Percentiles rank a stretch among this genome's conserved stretches.
These are phyloP conservation scores for Lepisosteus oculatus DNA, from an alignment of 2,113 vertebrate genomes.

Conservation along the genomic window DNA sequence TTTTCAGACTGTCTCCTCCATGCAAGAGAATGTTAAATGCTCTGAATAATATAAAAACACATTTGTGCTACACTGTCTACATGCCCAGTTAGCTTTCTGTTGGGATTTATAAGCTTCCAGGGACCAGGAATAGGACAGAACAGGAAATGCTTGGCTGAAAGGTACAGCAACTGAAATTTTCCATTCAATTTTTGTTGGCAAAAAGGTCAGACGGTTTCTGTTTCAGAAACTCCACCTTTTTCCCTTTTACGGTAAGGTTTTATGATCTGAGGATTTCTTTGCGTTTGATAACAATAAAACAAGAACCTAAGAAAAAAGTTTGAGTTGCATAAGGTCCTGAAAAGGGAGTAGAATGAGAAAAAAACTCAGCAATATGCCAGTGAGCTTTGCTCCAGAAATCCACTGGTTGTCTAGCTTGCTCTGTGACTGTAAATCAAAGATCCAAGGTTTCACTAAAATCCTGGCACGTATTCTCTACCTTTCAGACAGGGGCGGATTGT, in stretches of 20 bases:
- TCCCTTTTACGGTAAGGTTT: not conserved
- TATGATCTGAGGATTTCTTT: not conserved
- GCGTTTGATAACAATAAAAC: not conserved
- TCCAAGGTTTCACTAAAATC: no score
- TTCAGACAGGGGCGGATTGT: no score
- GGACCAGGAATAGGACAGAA: not conserved
- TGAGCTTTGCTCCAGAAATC: no score
- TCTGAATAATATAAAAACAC: not conserved
- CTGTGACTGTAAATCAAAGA: no score
- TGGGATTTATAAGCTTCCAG: not conserved
- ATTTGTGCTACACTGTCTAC: not conserved
- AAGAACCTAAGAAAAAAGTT: no score
- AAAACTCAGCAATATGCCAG: no score
- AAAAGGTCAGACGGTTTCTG: not conserved
- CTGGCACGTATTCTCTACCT: no score
- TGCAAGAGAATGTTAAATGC: not conserved
- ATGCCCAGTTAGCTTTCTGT: not conserved
- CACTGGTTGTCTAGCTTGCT: no score
- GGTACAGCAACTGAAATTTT: not conserved
- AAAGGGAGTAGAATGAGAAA: no score
- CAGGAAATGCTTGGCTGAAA: slow-evolving; percentile 6
- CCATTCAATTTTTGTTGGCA: not conserved
- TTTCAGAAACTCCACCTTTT: not conserved
- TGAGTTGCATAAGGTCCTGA: no score
- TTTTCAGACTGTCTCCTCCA: no score